A percentile compares a stretch with the other conserved stretches of the same genome.
phyloP scores from a whole-genome alignment of 2,797 vertebrate species.

The Coregonus suidteri region DNA sequence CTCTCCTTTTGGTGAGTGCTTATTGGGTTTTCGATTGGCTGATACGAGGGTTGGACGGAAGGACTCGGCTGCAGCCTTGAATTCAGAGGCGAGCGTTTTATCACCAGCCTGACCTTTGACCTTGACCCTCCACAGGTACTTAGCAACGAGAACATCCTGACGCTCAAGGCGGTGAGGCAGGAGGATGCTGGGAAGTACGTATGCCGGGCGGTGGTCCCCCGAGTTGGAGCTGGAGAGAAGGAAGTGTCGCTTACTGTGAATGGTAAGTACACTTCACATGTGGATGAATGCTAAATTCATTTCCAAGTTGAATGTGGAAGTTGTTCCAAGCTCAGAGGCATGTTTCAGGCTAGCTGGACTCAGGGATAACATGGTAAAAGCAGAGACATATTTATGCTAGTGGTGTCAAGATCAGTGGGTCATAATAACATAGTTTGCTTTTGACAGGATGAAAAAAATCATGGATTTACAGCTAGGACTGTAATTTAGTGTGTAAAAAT shows the following conservation, averaged over 20 bases:
- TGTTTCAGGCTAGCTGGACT: background rate
- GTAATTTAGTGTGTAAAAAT: background rate
- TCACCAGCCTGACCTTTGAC: slow-evolving; percentile 43
- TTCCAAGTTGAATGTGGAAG: background rate
- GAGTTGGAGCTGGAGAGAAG: slow-evolving; percentile 91
- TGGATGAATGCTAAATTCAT: background rate
- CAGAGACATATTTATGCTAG: background rate
- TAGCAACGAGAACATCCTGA: slow-evolving; percentile 95
- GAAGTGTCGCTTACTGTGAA: slow-evolving; percentile 97
- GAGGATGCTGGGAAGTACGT: slow-evolving; percentile 98
- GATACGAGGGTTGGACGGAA: background rate
- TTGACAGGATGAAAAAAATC: background rate
- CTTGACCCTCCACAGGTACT: slow-evolving; percentile 80
- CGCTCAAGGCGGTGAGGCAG: slow-evolving; percentile 90
- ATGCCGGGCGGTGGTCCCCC: slow-evolving; percentile 93
- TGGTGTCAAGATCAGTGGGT: background rate
- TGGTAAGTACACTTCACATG: slow-evolving; percentile 72
- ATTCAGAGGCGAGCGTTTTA: background rate
- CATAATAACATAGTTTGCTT: background rate
- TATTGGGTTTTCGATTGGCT: background rate
- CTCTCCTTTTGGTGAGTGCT: no score
- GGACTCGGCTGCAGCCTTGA: background rate
- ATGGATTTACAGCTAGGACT: background rate
- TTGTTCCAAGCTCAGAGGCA: background rate
- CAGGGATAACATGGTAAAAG: background rate